Base-by-base conservation (phyloP, 2,888 invertebrate genomes). In the Zygaena filipendulae region DNA sequence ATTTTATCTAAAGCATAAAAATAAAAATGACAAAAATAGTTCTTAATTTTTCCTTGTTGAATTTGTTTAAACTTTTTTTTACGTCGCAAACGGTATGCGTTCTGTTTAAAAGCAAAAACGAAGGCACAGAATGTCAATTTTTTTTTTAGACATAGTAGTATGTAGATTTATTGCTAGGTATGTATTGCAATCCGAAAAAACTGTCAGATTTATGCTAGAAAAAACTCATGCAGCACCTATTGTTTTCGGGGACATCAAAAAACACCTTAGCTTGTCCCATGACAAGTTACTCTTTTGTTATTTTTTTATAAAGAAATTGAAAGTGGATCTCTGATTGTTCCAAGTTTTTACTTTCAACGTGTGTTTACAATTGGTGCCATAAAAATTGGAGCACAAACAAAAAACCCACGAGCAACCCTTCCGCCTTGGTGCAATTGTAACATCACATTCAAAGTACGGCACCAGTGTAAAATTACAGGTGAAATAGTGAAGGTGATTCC, bases 221-320 rank as follows among this genome's bases (percentile, higher is more conserved):
- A 72, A 70, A 63, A 55, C 57, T 68, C 61, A 53, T 48, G 43
- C 50, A 63, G 62, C 54, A 54, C 33, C 26, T 36, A 49, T 71
- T 74, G 69, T 75, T 62, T 59, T 51, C 39, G 44, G 42, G n/a
- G 37, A 40, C 57, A 69, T 74, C 62, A 63, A 77, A 79, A 77
- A 77, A 71, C 72, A 75, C 75, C 75, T 75, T 57, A 57, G 56
- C 52, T 52, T 49, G 40, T 56, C 47, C 42, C 44, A 39, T 45
- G 43, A 43, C 40, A 41, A 40, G 34, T 34, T n/a, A n/a, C 33
- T 32, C 45, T 40, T 54, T 72, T 68, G 54, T 59, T 35, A 30
- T 30, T 36, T 31, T 54, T 74, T 75, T 75, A 77, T 77, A 79
- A 70, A 72, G 79, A 79, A 79, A 79, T 57, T 70, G 79, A 79